Evolutionary conservation across 2,113 vertebrate species (phyloP).

Genomic region (Indri indri): DNA sequence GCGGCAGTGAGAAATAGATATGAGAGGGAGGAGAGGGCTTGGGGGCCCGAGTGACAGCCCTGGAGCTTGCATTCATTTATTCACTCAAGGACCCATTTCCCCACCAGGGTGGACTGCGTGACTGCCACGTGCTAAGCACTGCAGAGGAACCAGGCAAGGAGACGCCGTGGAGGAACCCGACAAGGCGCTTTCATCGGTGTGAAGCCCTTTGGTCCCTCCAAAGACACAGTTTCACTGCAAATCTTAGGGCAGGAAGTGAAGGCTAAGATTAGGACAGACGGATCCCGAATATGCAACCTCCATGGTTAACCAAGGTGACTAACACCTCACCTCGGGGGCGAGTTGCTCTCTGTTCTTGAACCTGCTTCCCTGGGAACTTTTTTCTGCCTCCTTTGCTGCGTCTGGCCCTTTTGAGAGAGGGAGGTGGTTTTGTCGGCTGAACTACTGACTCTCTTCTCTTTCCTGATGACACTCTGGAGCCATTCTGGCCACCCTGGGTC

Average conservation of each 20-base stretch:
- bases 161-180: accelerated
- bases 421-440: too few relatives aligned
- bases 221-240: accelerated
- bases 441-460: neutral
- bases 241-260: neutral
- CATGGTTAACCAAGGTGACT: accelerated
- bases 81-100: neutral
- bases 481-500: neutral
- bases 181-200: neutral
- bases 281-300: accelerated
- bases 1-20: neutral
- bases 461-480: neutral
- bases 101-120: neutral
- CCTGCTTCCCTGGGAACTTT: too few relatives aligned
- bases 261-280: neutral
- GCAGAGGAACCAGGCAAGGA: neutral
- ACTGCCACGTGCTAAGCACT: accelerated
- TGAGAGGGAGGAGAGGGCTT: neutral
- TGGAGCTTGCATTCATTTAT: accelerated
- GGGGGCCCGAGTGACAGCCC: neutral
- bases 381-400: too few relatives aligned
- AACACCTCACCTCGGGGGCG: accelerated
- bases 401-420: neutral
- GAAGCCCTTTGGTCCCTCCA: accelerated
- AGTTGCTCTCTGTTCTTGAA: neutral